Percentiles rank a stretch among this genome's conserved stretches.
These are phyloP conservation scores for Seira musarum DNA, from an alignment of 2,888 invertebrate species.

Conservation along the genomic window DNA sequence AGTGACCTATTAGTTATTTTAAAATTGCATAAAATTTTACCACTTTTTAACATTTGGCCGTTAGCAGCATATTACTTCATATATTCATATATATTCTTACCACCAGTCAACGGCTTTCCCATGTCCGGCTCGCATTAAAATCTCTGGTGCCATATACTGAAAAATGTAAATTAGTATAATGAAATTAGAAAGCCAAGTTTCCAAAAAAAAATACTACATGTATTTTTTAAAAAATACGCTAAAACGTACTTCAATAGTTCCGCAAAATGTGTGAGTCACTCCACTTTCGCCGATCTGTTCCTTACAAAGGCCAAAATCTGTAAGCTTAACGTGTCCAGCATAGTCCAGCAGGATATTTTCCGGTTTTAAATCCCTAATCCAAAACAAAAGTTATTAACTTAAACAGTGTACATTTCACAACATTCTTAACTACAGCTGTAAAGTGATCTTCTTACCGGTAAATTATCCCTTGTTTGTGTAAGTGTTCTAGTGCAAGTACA, in stretches of 20 bases:
- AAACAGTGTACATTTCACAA: no score
- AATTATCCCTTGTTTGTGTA: slow-evolving; percentile 97
- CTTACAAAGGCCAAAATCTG: slow-evolving; percentile 99
- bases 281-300: slow-evolving; percentile 79
- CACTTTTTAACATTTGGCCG: no score
- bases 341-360: slow-evolving; percentile 97
- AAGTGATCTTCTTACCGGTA: slow-evolving; percentile 81
- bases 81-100: not conserved
- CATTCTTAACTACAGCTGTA: no score
- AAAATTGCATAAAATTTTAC: no score
- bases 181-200: not conserved
- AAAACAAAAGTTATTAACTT: no score
- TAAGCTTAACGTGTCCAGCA: slow-evolving; percentile 97
- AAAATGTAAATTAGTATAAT: slow-evolving; percentile 31
- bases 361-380: slow-evolving; percentile 95
- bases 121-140: slow-evolving; percentile 96
- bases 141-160: slow-evolving; percentile 93
- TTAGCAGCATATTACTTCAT: not conserved
- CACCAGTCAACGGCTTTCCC: slow-evolving; percentile 99
- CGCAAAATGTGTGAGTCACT: slow-evolving; percentile 95
- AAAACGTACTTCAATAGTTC: slow-evolving; percentile 71
- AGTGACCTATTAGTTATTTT: slow-evolving; percentile 77
- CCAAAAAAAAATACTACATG: no score
- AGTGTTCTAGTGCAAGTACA: slow-evolving; percentile 96
- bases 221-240: not conserved